These are phyloP conservation scores for Periplaneta americana DNA, from an alignment of 1,140 invertebrate species.

Conservation along the genomic window DNA sequence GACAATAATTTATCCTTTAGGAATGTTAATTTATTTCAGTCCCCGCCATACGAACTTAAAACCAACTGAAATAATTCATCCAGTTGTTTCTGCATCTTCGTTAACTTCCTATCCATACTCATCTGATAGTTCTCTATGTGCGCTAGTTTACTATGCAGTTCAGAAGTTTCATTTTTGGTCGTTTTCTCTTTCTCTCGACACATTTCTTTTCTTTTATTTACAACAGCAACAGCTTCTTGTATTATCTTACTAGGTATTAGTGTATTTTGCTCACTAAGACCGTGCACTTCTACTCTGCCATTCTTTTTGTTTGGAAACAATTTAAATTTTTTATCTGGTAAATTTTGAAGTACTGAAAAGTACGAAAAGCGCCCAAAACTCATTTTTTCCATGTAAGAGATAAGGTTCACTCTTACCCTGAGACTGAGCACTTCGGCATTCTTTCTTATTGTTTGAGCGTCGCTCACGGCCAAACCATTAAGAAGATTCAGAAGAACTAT, in stretches of 20 bases:
- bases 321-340: background rate
- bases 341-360: background rate
- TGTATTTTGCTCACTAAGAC: background rate
- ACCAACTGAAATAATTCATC: background rate
- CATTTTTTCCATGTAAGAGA: constrained; percentile 1
- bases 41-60: background rate
- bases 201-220: background rate
- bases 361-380: background rate
- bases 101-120: background rate
- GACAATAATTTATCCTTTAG: too few species aligned
- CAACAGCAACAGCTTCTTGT: background rate
- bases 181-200: background rate
- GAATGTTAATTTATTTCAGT: too few species aligned
- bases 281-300: background rate
- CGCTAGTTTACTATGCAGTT: background rate
- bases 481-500: constrained; percentile 75
- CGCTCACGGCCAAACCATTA: constrained; percentile 75
- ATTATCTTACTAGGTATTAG: background rate
- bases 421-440: constrained; percentile 66
- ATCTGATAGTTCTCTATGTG: background rate
- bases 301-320: background rate
- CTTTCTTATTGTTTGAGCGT: constrained; percentile 65
- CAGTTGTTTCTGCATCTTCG: background rate
- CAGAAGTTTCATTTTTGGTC: background rate
- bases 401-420: background rate